Conservation (phyloP, 2,113 vertebrate genomes). For the Lanius collurio region DNA sequence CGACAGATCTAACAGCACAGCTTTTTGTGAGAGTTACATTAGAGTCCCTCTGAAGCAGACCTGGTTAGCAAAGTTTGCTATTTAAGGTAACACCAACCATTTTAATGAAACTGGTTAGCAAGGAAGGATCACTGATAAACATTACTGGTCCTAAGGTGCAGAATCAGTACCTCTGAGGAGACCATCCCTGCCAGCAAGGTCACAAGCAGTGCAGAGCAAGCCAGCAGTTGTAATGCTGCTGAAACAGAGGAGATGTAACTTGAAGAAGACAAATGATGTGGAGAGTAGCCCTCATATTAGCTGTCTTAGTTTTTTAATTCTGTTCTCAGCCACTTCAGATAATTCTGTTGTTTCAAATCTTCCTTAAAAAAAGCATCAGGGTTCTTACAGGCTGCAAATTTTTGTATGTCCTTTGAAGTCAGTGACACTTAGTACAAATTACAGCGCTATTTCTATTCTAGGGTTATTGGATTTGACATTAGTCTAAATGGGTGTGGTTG, state of each 20-base stretch:
- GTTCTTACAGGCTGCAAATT: neutral
- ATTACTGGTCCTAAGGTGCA: neutral
- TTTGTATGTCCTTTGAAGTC: neutral
- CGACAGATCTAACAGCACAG: neutral
- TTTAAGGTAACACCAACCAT: neutral
- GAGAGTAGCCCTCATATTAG: neutral
- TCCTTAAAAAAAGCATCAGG: neutral
- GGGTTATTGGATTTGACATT: neutral
- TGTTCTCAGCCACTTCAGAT: neutral
- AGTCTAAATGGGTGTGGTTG: neutral
- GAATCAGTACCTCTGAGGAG: neutral
- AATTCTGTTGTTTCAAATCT: neutral
- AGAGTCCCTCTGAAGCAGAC: neutral
- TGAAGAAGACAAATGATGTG: neutral
- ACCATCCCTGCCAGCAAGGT: neutral
- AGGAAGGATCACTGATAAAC: neutral
- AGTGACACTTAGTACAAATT: neutral
- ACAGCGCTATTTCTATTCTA: neutral
- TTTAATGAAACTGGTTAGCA: neutral
- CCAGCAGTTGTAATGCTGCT: neutral
- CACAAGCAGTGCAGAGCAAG: neutral
- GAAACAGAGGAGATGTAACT: neutral
- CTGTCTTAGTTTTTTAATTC: neutral
- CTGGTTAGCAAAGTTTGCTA: neutral
- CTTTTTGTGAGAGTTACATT: neutral